Base-by-base conservation (phyloP, 2,113 vertebrate species). In the Laterallus jamaicensis region DNA sequence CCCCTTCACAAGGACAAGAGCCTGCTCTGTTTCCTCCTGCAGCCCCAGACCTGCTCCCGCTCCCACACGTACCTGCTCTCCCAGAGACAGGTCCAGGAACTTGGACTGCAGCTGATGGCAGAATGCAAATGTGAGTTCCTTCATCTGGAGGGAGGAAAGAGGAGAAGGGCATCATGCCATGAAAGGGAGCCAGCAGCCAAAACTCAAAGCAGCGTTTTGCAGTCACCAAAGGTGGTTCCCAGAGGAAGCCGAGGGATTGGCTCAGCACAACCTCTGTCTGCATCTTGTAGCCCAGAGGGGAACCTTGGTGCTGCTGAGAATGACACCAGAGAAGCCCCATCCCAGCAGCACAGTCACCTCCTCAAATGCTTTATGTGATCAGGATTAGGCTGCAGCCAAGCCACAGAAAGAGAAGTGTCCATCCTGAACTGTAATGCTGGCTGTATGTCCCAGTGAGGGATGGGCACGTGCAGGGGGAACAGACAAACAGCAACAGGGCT, bases 31-130 rank as follows among this genome's bases (percentile, higher is more conserved):
- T 50, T 42, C 69, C 21, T 28, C 67, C 50, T 40, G 64, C 67
- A 70, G 63, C n/a, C 14, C 31, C 42, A 67, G 20, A 62, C 31
- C 37, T 28, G 12, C 69, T 79, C 75, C 63, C 14, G 14, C 52
- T 54, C 49, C 49, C 70, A 31, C 74, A 44, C 90, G 87, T 95
- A 99, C 99, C 99, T 99, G 99, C 95, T 99, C 99, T 81, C 99
- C 99, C 55, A 99, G 98, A 13, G 98, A 96, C 2, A 95, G 42
- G 85, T 99, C 99, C 71, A 99, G 96, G 96, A 99, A 99, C 97
- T 98, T 99, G 54, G 99, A 99, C 93, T 99, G 98, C 59, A 99
- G 98, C 86, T 99, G 99, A 93, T 98, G 98, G 95, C 98, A 99
- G 82, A 99, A 99, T 1, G 98, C 98, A 81, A 99, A 97, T 1